phyloP scores from a whole-genome alignment of 2,113 vertebrate species.

The Prunella himalayana region DNA sequence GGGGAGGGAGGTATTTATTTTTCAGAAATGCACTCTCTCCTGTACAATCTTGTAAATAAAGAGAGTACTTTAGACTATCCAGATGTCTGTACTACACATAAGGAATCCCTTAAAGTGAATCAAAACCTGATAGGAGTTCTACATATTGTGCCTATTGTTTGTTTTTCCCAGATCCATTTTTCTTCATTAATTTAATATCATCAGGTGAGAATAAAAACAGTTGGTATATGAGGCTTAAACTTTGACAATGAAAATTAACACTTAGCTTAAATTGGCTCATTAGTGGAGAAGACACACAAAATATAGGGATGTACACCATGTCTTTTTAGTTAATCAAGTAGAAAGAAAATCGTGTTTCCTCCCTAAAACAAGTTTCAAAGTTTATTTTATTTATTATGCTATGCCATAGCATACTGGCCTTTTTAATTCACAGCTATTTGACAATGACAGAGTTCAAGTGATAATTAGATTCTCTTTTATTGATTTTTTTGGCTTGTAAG shows the following conservation, averaged over 20 bases:
- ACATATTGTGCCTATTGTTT: background rate
- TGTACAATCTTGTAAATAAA: background rate
- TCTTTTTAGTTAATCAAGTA: background rate
- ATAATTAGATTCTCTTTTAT: constrained; percentile 10
- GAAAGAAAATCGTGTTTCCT: background rate
- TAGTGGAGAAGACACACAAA: background rate
- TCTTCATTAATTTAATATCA: background rate
- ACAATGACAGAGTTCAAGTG: background rate
- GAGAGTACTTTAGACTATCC: background rate
- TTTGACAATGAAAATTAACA: background rate
- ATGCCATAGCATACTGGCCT: background rate
- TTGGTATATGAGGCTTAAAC: background rate
- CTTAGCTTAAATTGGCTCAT: background rate
- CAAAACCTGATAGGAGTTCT: background rate
- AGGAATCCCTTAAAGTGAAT: background rate
- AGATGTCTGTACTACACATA: background rate
- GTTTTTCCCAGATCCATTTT: background rate
- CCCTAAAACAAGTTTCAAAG: background rate
- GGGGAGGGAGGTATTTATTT: background rate
- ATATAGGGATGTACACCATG: background rate
- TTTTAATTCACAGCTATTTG: constrained; percentile 9
- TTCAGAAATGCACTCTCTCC: background rate
- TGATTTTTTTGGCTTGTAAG: background rate
- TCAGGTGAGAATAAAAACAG: background rate
- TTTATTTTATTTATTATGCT: constrained; percentile 4